Conservation (phyloP, 2,797 vertebrate genomes). For the Euphonia xanthogaster region DNA sequence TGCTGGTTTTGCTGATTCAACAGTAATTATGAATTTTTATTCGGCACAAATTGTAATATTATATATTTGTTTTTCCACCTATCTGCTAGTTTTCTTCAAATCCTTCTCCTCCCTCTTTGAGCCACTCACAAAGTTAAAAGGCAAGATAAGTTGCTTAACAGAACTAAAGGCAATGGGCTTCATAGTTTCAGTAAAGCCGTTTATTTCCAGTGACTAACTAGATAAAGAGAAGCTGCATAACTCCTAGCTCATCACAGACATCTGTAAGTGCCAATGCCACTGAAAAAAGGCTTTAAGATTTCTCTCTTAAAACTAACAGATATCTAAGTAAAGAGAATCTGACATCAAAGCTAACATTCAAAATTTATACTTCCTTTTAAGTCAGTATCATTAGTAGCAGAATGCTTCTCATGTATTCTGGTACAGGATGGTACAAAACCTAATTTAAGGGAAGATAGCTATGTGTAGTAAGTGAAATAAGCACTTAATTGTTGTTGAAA, state of each 20-base stretch:
- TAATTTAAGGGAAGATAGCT: background rate
- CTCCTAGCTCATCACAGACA: background rate
- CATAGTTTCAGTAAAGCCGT: background rate
- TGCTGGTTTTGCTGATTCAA: background rate
- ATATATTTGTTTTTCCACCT: background rate
- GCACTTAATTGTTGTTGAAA: background rate
- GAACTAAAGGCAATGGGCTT: background rate
- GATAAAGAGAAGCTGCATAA: background rate
- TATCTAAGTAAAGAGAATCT: background rate
- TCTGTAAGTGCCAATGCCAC: background rate
- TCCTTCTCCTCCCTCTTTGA: background rate
- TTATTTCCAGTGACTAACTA: background rate
- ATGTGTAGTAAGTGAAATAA: background rate
- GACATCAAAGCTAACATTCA: background rate
- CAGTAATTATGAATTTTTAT: background rate
- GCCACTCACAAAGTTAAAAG: background rate
- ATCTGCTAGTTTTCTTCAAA: background rate
- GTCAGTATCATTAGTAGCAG: background rate
- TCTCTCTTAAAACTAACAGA: background rate
- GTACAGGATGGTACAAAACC: background rate
- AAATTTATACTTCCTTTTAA: background rate
- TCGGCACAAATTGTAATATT: background rate
- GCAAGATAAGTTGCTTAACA: background rate
- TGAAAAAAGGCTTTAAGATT: background rate
- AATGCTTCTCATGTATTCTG: background rate